Base-by-base conservation (phyloP, 2,113 vertebrate species). In the Sterna hirundo region DNA sequence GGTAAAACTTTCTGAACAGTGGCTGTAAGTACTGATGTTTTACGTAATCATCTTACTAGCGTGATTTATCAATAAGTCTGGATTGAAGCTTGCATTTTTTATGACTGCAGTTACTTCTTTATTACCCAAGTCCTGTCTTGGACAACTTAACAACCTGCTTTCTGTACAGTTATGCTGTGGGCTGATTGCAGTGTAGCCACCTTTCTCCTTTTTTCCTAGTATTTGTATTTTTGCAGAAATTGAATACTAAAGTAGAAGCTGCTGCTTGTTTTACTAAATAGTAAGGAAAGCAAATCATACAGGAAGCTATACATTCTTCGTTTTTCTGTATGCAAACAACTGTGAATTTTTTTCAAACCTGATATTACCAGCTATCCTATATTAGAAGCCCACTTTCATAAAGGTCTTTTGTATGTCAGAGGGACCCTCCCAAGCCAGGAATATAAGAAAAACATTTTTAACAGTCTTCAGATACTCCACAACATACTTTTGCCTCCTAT, bases 351-450 rank as follows among this genome's bases (percentile, higher is more conserved):
- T 90, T 84, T n/a, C 6, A 52, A 61, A 74, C 11, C 19, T 38
- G 49, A 25, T 8, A 13, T 40, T 47, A 12, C 23, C 6, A 36
- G 10, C 47, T 88, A 58, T 32, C 6, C 25, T 58, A 2, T 26
- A 68, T 36, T 46, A 40, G 36, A 83, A 65, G 3, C 6, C 11
- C 6, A 17, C 13, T 87, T 76, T 38, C 12, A 20, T 30, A 10
- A 52, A 68, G 30, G 30, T 62, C 5, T 2, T 83, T 80, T 80
- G 19, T 54, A 15, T 54, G 26, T 49, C 13, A 27, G 27, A 77
- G 18, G 10, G 62, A 61, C 5, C 2, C 7, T 82, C 19, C 7
- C 16, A 93, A 57, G 23, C 1, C 1, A 2, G 4, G 4, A 30
- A 5, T 68, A 52, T 1, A 55, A 86, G n/a, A 70, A 68, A 60